Percentiles rank a stretch among this genome's conserved stretches.
Conservation (phyloP, 2,797 vertebrate genomes). For the Podarcis siculus region DNA sequence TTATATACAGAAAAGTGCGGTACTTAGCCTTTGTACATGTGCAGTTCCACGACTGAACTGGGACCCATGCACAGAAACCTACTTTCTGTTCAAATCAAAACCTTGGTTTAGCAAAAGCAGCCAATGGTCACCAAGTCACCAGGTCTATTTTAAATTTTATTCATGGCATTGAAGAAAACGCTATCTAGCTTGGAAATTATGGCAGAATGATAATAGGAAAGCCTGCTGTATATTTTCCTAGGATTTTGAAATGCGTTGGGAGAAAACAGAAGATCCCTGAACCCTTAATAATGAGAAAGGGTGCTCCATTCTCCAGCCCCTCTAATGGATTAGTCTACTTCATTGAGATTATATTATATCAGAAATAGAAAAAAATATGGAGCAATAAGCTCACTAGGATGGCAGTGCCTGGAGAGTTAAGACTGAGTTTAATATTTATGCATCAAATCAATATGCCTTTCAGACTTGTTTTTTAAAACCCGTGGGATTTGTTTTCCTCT, state of each 20-base stretch:
- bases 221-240: neutral
- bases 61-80: neutral
- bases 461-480: constrained; percentile 26
- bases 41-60: neutral
- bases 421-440: neutral
- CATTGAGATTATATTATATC: neutral
- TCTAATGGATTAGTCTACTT: neutral
- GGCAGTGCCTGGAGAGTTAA: neutral
- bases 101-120: too few species aligned
- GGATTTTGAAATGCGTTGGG: neutral
- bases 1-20: too few species aligned
- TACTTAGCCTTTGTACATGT: neutral
- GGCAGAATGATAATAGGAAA: neutral
- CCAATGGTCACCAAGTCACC: neutral
- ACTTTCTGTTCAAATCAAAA: neutral
- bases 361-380: neutral
- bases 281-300: rapidly evolving
- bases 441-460: constrained; percentile 15
- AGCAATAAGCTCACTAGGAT: neutral
- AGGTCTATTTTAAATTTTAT: neutral
- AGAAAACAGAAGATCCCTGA: neutral
- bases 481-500: constrained; percentile 13
- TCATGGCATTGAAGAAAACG: neutral
- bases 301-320: neutral
- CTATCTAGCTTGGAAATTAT: neutral